These are phyloP conservation scores for Parotia lawesii DNA, from an alignment of 2,113 vertebrate species.

Conservation along the genomic window DNA sequence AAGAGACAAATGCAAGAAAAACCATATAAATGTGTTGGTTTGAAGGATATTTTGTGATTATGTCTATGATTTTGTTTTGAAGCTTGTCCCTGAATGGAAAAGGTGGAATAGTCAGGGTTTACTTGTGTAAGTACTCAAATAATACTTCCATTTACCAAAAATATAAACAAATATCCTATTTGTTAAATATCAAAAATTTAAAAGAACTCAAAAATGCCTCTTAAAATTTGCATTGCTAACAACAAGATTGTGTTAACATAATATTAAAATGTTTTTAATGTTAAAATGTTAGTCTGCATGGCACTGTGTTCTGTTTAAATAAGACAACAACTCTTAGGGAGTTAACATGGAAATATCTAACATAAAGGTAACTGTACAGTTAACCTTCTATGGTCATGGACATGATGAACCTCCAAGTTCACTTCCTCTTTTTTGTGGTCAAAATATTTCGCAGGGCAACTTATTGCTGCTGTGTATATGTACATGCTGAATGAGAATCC, in stretches of 20 bases:
- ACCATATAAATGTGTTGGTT: neutral
- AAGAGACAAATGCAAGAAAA: neutral
- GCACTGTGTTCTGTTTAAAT: neutral
- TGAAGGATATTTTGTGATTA: neutral
- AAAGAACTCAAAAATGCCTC: neutral
- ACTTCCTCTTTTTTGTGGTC: neutral
- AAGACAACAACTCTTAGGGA: neutral
- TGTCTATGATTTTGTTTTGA: neutral
- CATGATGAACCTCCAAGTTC: neutral
- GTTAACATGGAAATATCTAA: neutral
- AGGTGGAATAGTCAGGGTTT: neutral
- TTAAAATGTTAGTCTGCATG: neutral
- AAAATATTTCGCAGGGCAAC: neutral
- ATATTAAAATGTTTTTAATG: neutral
- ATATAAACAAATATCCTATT: neutral
- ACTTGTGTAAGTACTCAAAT: neutral
- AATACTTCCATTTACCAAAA: neutral
- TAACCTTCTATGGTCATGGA: neutral
- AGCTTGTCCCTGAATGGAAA: neutral
- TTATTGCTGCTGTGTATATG: neutral
- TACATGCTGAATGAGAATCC: neutral
- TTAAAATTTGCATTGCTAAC: neutral
- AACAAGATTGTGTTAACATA: neutral
- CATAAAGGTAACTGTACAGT: neutral
- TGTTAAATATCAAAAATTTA: neutral